A percentile compares a stretch with the other conserved stretches of the same genome.
These are phyloP conservation scores for Anoplophora glabripennis DNA, from an alignment of 1,140 invertebrate genomes.

Conservation along the genomic window DNA sequence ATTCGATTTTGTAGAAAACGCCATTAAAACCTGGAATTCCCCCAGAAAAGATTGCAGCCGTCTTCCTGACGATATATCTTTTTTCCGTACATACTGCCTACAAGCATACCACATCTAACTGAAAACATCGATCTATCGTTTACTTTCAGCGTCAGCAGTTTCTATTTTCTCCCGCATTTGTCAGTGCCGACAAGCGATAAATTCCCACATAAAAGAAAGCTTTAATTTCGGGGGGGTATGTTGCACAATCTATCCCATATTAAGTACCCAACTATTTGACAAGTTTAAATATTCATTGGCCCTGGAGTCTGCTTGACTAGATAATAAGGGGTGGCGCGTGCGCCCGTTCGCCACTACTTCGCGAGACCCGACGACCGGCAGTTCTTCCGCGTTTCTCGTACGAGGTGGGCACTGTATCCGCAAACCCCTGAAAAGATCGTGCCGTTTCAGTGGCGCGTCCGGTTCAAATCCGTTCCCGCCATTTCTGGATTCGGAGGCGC, in stretches of 20 bases:
- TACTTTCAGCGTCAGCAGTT: too few species aligned
- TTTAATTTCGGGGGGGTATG: constrained; percentile 6
- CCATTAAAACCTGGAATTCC: too few species aligned
- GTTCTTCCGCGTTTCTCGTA: constrained; percentile 26
- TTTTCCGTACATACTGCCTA: too few species aligned
- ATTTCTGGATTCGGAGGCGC: background rate
- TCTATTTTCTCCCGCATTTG: too few species aligned
- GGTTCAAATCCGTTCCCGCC: constrained; percentile 7
- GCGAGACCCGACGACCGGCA: constrained; percentile 18
- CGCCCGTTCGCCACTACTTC: constrained; percentile 18
- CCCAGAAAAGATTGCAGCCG: too few species aligned
- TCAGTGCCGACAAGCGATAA: too few species aligned
- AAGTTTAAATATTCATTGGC: constrained; percentile 20
- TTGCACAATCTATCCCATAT: constrained; percentile 9
- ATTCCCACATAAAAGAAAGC: background rate
- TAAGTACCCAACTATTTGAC: constrained; percentile 5
- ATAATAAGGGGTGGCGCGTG: constrained; percentile 24
- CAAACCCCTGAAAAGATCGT: background rate
- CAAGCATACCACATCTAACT: too few species aligned
- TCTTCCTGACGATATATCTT: too few species aligned
- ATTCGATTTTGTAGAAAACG: too few species aligned
- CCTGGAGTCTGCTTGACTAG: constrained; percentile 9
- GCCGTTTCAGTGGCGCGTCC: constrained; percentile 6
- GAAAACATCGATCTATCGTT: too few species aligned
- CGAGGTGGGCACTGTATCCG: constrained; percentile 10